A percentile compares a stretch with the other conserved stretches of the same genome.
These are phyloP conservation scores for Agonopterix alstromeriana DNA, from an alignment of 2,888 invertebrate genomes.

Conservation along the genomic window DNA sequence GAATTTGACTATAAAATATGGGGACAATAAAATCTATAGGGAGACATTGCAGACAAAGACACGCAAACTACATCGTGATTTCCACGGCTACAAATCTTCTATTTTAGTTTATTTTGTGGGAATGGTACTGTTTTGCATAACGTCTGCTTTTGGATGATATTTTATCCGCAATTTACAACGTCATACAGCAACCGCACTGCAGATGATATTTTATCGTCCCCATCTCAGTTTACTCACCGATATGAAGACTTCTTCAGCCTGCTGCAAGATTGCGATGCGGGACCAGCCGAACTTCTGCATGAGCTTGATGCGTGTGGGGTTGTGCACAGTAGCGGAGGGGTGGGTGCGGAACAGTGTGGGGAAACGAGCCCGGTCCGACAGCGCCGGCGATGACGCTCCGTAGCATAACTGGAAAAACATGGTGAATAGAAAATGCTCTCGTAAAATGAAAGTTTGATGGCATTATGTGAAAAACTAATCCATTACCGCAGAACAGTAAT, in stretches of 20 bases:
- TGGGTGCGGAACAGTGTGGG: slow-evolving; percentile 99
- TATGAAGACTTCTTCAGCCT: slow-evolving; percentile 98
- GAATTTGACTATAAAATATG: slow-evolving; percentile 31
- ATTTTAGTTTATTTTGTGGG: background rate
- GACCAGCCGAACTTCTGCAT: slow-evolving; percentile 99
- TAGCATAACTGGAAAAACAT: slow-evolving; percentile 88
- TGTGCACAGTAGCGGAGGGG: slow-evolving; percentile 99
- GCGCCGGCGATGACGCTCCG: slow-evolving; percentile 98
- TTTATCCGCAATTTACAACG: background rate
- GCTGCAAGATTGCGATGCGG: slow-evolving; percentile 96
- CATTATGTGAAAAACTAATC: too few species aligned
- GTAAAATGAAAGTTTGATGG: too few species aligned
- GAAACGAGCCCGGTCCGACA: slow-evolving; percentile 97
- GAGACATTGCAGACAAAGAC: slow-evolving; percentile 21
- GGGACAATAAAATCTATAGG: slow-evolving; percentile 28
- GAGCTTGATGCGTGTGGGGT: slow-evolving; percentile 96
- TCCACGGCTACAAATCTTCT: slow-evolving; percentile 21
- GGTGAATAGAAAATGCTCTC: too few species aligned
- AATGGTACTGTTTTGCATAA: background rate
- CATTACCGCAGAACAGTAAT: too few species aligned
- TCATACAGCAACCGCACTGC: too few species aligned
- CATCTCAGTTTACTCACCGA: slow-evolving; percentile 79
- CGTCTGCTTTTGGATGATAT: background rate
- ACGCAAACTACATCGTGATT: slow-evolving; percentile 21
- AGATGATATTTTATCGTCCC: too few species aligned